A percentile compares a stretch with the other conserved stretches of the same genome.
phyloP scores from a whole-genome alignment of 2,888 invertebrate species.

The Lithophane socia region DNA sequence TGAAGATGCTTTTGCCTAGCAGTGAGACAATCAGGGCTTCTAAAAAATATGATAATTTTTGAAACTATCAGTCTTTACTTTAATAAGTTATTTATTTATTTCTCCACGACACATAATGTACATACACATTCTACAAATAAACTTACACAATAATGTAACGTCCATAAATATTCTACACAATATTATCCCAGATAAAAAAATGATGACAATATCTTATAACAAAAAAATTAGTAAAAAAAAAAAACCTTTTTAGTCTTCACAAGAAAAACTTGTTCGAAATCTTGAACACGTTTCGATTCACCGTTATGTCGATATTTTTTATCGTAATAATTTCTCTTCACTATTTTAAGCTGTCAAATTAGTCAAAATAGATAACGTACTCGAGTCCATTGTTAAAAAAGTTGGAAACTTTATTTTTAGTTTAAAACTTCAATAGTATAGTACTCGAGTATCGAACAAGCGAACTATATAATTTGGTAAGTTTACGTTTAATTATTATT shows the following conservation, averaged over 20 bases:
- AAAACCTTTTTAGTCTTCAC: neutral
- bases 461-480: neutral
- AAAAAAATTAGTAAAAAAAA: neutral
- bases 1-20: neutral
- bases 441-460: neutral
- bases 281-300: neutral
- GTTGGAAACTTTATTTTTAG: neutral
- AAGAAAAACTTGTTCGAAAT: neutral
- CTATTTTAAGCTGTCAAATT: constrained; percentile 12
- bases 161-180: neutral
- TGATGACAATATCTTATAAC: neutral
- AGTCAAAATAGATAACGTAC: neutral
- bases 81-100: neutral
- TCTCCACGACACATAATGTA: neutral
- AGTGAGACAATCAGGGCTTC: neutral
- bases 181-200: too few relatives aligned
- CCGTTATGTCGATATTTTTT: neutral
- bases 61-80: too few relatives aligned
- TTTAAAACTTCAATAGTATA: neutral
- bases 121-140: neutral
- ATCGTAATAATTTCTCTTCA: neutral
- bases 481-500: neutral
- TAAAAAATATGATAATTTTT: too few relatives aligned
- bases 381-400: neutral
- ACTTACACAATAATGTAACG: neutral